Evolutionary conservation across 2,113 vertebrate species (phyloP).

Genomic region (Pygoscelis adeliae): DNA sequence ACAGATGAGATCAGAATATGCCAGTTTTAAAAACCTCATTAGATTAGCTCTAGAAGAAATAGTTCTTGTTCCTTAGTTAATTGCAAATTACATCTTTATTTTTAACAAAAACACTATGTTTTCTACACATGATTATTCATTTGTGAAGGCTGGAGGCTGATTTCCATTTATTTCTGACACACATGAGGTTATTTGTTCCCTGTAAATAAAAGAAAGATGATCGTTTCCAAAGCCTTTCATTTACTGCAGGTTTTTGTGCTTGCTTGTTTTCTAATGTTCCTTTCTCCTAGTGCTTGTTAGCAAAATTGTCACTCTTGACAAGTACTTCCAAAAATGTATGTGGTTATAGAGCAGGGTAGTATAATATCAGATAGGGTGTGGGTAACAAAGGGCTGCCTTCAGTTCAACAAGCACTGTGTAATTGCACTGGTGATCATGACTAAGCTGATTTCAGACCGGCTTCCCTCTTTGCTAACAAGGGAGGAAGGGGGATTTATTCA

Average conservation of each 20-base stretch:
- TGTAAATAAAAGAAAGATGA: not conserved
- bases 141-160: constrained; percentile 4
- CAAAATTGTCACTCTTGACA: not conserved
- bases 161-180: constrained; percentile 10
- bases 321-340: not conserved
- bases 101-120: not conserved
- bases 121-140: not conserved
- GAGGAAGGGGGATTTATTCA: not conserved
- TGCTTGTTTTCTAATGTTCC: not conserved
- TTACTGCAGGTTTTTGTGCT: not conserved
- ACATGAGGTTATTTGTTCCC: not conserved
- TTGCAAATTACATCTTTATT: constrained; percentile 2
- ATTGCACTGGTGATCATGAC: not conserved
- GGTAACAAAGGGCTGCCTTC: not conserved
- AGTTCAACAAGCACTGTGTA: not conserved
- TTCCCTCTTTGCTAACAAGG: not conserved
- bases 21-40: not conserved
- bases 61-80: not conserved
- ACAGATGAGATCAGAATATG: constrained; percentile 30
- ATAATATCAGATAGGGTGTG: not conserved
- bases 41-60: not conserved
- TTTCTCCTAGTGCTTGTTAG: not conserved
- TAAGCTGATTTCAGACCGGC: not conserved
- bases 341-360: not conserved
- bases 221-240: not conserved